Conservation (phyloP, 2,888 invertebrate genomes). For the Lamellibrachia columna region DNA sequence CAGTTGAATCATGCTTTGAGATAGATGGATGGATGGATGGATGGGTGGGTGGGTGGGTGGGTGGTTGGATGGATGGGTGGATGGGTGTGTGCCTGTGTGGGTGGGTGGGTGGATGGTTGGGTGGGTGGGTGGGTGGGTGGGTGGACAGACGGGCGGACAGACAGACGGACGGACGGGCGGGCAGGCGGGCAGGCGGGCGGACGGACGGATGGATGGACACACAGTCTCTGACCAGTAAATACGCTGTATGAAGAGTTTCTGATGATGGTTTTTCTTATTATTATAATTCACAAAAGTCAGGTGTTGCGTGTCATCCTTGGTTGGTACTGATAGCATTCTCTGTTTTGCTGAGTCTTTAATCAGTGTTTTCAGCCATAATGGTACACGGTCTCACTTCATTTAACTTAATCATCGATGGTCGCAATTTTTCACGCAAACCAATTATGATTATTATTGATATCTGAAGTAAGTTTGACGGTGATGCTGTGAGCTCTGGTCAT, state of each 20-base stretch:
- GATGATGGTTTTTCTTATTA: not conserved
- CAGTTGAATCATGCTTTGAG: too few relatives aligned
- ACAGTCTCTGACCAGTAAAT: not conserved
- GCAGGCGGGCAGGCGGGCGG: too few relatives aligned
- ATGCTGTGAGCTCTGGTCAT: not conserved
- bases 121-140: too few relatives aligned
- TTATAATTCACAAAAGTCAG: not conserved
- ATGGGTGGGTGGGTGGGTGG: too few relatives aligned
- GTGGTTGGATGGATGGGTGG: too few relatives aligned
- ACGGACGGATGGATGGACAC: not conserved
- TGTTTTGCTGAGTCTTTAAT: not conserved
- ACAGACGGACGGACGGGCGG: too few relatives aligned
- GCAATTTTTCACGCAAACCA: not conserved
- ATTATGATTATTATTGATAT: not conserved
- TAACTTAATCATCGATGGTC: not conserved
- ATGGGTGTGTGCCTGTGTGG: too few relatives aligned
- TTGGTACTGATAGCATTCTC: not conserved
- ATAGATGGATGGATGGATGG: too few relatives aligned
- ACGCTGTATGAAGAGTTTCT: not conserved
- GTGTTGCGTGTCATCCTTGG: not conserved
- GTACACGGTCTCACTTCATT: not conserved
- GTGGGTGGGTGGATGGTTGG: too few relatives aligned
- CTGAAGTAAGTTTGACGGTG: not conserved
- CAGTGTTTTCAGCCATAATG: not conserved
- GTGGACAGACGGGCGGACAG: too few relatives aligned